Evolutionary conservation across 2,888 invertebrate species (phyloP).

Genomic region (Athalia rosae): DNA sequence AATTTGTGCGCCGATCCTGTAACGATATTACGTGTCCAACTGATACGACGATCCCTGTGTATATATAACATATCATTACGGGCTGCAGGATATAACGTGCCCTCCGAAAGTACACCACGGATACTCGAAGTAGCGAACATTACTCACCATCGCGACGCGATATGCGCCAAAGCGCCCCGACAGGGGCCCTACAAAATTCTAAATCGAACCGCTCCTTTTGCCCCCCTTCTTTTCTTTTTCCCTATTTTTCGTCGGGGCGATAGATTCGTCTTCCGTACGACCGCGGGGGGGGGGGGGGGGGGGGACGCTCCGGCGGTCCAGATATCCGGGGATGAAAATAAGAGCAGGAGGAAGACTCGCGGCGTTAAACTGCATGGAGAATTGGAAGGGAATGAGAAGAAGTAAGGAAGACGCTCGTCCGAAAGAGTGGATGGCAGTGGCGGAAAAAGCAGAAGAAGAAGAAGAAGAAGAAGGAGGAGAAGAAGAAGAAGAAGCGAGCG

Average conservation of each 20-base stretch:
- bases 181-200: not conserved
- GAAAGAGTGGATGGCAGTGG: not conserved
- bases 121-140: too few relatives aligned
- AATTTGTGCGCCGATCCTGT: conserved; percentile 55
- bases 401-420: too few relatives aligned
- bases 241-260: too few relatives aligned
- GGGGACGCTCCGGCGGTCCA: too few relatives aligned
- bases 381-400: too few relatives aligned
- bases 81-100: not conserved
- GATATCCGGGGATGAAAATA: too few relatives aligned
- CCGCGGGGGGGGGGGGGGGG: too few relatives aligned
- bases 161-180: not conserved
- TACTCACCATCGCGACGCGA: not conserved
- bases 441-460: not conserved
- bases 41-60: conserved; percentile 41
- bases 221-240: not conserved
- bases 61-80: not conserved
- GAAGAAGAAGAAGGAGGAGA: not conserved
- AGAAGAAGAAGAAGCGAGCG: not conserved
- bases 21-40: conserved; percentile 31
- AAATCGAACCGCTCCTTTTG: too few relatives aligned
- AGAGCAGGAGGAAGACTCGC: too few relatives aligned
- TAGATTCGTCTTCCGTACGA: too few relatives aligned
- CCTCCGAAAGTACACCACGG: too few relatives aligned
- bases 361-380: too few relatives aligned